Evolutionary conservation across 2,888 invertebrate species (phyloP), one percentile per base, ranked within the genome.

Genomic region (Caenorhabditis sinica): DNA sequence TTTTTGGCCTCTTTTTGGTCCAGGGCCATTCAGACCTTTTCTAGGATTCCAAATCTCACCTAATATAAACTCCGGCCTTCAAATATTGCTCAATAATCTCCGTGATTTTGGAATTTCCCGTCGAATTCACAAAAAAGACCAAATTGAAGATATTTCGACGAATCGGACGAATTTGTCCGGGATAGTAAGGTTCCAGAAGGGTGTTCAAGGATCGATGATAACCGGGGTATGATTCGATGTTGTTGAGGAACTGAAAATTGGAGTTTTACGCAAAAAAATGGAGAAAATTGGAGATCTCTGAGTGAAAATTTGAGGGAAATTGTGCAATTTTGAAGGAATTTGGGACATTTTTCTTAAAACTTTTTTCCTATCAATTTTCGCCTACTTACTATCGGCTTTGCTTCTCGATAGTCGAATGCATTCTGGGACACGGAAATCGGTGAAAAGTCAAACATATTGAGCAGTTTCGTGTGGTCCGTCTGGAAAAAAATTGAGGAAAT

Each of bases 161-260:
- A 58, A 94, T 93, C 72, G 94, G 94, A 86, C 98, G 94, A 83
- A 99, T 94, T 97, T 98, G 97, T 73, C 98, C 98, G 0, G 98
- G 51, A n/a, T 56, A 43, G 23, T 68, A 81, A 15, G 73, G 68
- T 51, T 74, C 51, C 6, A 73, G 56, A 11, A 80, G 58, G 4
- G 51, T 58, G 20, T 66, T 30, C 13, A 80, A 49, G 3, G 80
- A 80, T 23, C 15, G 45, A 58, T 45, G 66, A 1, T 15, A 23
- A 1, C 66, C 63, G 1, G 25, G 15, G 2, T 13, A 23, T 0
- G 56, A 36, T 30, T 83, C 83, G 9, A 83, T 17, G 20, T 83
- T 60, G 53, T 83, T 83, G 5, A 77, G 23, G 45, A 43, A 83
- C 77, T 82, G 45, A 60, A 80, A 66, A 45, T 17, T 2, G 13